Base-by-base conservation (phyloP, 2,888 invertebrate genomes). In the Lasioglossum villosulum region DNA sequence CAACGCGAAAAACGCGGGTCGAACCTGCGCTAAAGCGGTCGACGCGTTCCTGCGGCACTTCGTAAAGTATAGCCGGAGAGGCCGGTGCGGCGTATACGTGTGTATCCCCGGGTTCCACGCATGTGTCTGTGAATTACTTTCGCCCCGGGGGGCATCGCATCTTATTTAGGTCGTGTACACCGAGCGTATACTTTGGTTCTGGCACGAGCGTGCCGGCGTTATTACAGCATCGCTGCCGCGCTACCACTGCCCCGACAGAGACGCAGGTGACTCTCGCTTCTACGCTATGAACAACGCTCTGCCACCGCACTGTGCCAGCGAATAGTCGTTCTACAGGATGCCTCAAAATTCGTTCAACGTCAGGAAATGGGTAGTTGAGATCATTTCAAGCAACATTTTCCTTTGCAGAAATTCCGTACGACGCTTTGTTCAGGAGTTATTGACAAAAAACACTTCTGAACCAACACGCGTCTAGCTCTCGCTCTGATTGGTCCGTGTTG, bases 101-200 rank as follows among this genome's bases (percentile, higher is more conserved):
- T 78, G 5, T 37, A 78, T 75, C 73, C 80, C 78, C 66, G 75
- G 63, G 68, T 42, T 63, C 83, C 82, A 71, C 56, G 89, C 87
- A 83, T 91, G 90, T 89, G 89, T 90, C 91, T 94, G 94, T 94
- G 95, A 95, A 95, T 95, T 95, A 95, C 95, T 95, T 95, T 95
- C 93, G 94, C 95, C 94, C 94, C 93, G 94, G 94, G 95, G 95
- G 90, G 90, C 95, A 95, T 95, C 95, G 95, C 94, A 94, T 95
- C 95, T 95, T 95, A 95, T 95, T 95, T 95, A 95, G 95, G 95
- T 95, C 95, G 95, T 94, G 94, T 94, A 94, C 94, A 94, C 94
- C 94, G 93, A 94, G 93, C 88, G 85, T 90, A 89, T 82, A 90
- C 90, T 90, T 90, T 83, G 90, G 88, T 88, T 90, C 90, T 90